These are phyloP conservation scores for Heterotilapia buettikoferi DNA, from an alignment of 2,113 vertebrate species.

Conservation along the genomic window DNA sequence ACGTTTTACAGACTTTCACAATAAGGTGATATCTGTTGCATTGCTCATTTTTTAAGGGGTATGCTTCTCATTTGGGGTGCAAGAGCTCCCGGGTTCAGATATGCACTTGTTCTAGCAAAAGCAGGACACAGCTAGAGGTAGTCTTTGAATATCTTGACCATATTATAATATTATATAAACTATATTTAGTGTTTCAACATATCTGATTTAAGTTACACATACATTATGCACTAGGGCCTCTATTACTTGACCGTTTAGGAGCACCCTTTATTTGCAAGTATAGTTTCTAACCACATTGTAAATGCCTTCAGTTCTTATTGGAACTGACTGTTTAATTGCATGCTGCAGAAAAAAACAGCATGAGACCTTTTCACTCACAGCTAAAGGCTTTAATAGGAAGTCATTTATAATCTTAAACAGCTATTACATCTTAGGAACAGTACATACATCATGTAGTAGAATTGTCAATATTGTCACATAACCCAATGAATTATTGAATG, in stretches of 20 bases:
- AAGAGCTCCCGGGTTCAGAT: slow-evolving; percentile 56
- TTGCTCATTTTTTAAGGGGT: not conserved
- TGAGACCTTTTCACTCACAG: not conserved
- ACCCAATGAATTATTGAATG: not conserved
- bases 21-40: not conserved
- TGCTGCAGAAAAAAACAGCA: not conserved
- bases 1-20: not conserved
- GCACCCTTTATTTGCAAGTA: not conserved
- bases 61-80: not conserved
- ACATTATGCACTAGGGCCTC: not conserved
- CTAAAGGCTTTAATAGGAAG: not conserved
- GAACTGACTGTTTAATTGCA: not conserved
- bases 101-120: not conserved
- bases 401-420: not conserved
- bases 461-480: not conserved
- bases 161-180: not conserved
- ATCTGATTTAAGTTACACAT: not conserved
- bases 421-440: not conserved
- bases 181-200: not conserved
- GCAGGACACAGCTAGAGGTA: not conserved
- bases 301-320: not conserved
- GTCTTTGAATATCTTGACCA: not conserved
- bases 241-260: not conserved
- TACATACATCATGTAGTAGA: not conserved
- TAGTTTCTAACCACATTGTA: not conserved